Conservation (phyloP, 2,888 invertebrate genomes). For the Phengaris arion region DNA sequence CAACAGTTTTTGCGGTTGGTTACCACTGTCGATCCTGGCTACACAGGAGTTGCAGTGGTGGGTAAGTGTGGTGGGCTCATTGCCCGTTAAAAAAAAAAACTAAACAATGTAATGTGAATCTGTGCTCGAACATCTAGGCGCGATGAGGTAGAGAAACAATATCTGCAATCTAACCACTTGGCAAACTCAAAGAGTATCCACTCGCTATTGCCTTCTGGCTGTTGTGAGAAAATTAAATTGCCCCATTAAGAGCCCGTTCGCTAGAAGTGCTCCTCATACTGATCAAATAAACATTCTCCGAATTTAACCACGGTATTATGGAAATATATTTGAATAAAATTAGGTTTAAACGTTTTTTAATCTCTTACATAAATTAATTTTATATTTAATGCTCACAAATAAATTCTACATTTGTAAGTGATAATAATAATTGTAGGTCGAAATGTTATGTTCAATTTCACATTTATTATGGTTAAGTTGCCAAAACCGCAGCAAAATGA, state of each 20-base stretch:
- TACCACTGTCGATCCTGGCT: too few relatives aligned
- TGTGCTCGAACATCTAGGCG: not conserved
- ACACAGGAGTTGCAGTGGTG: too few relatives aligned
- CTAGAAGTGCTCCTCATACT: constrained; percentile 37
- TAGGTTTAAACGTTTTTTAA: not conserved
- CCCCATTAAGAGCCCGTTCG: constrained; percentile 55
- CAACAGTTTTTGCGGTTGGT: too few relatives aligned
- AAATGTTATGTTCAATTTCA: constrained; percentile 1
- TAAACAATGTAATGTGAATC: not conserved
- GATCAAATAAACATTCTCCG: not conserved
- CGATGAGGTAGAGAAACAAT: constrained; percentile 41
- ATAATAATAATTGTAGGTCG: constrained; percentile 1
- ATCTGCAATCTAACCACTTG: constrained; percentile 44
- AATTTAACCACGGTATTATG: not conserved
- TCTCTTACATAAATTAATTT: not conserved
- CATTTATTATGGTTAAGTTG: not conserved
- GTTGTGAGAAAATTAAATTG: constrained; percentile 68
- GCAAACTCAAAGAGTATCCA: constrained; percentile 42
- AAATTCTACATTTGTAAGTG: not conserved
- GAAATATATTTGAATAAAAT: not conserved
- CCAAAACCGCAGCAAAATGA: not conserved
- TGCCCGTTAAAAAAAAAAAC: too few relatives aligned
- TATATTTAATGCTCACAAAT: not conserved
- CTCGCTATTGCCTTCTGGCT: constrained; percentile 49
- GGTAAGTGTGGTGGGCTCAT: too few relatives aligned